Percentiles rank a stretch among this genome's conserved stretches.
Conservation (phyloP, 2,888 invertebrate genomes). For the Andrena praecox region DNA sequence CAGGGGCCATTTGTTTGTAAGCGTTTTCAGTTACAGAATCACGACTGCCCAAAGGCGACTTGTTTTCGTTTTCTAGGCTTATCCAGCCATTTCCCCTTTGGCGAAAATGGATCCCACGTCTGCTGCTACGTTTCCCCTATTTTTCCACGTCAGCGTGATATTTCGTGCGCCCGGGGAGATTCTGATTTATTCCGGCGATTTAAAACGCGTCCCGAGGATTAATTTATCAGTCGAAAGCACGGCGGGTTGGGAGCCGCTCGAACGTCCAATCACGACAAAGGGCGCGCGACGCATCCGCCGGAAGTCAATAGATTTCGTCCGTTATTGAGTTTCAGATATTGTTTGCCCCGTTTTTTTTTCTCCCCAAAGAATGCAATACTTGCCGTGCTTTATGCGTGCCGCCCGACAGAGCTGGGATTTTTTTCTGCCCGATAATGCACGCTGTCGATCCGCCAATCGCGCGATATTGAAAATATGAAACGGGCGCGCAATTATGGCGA, state of each 20-base stretch:
- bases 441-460: conserved; percentile 13
- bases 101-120: background rate
- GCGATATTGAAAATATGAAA: conserved; percentile 36
- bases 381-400: background rate
- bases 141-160: background rate
- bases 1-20: background rate
- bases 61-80: background rate
- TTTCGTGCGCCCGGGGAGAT: conserved; percentile 4
- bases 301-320: conserved; percentile 33
- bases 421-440: conserved; percentile 16
- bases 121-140: background rate
- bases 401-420: background rate
- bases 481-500: background rate
- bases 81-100: no score
- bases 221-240: conserved; percentile 24
- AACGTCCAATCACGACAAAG: conserved; percentile 25
- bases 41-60: background rate
- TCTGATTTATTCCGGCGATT: conserved; percentile 23
- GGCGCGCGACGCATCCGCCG: conserved; percentile 39
- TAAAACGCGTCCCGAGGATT: conserved; percentile 18
- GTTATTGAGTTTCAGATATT: conserved; percentile 25
- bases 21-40: conserved; percentile 20
- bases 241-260: conserved; percentile 2
- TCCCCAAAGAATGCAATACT: background rate
- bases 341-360: conserved; percentile 9